These are phyloP conservation scores for Hozukius guyotensis DNA, from an alignment of 2,797 vertebrate genomes.

Conservation along the genomic window DNA sequence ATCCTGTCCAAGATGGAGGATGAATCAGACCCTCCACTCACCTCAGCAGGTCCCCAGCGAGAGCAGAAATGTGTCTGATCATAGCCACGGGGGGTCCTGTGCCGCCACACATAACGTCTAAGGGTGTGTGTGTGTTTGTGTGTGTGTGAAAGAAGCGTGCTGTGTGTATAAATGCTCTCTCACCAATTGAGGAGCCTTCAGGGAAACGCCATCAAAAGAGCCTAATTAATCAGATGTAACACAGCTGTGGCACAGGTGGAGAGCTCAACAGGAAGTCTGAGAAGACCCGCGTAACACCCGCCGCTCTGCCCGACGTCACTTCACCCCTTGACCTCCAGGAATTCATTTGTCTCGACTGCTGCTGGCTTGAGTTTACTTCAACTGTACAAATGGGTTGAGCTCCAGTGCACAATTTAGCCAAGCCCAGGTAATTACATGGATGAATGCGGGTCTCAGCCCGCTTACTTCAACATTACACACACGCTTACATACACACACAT, in stretches of 20 bases:
- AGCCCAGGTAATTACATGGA: slow-evolving; percentile 36
- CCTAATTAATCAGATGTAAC: slow-evolving; percentile 61
- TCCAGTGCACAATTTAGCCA: slow-evolving; percentile 26
- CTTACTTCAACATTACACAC: slow-evolving; percentile 36
- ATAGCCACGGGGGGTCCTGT: slow-evolving; percentile 29
- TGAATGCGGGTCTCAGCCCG: slow-evolving; percentile 16
- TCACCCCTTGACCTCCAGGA: slow-evolving; percentile 7
- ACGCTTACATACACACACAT: slow-evolving; percentile 30
- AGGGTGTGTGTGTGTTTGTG: neutral
- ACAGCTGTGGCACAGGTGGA: slow-evolving; percentile 28
- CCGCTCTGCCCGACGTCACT: neutral
- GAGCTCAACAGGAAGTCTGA: slow-evolving; percentile 13
- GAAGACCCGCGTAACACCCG: neutral
- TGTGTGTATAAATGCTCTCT: neutral
- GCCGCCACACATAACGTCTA: neutral
- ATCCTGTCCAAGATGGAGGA: slow-evolving; percentile 35
- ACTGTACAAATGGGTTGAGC: slow-evolving; percentile 44
- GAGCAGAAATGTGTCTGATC: slow-evolving; percentile 53
- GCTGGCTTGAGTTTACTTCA: slow-evolving; percentile 27
- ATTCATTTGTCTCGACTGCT: slow-evolving; percentile 13
- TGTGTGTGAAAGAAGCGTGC: slow-evolving; percentile 5
- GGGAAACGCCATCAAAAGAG: slow-evolving; percentile 46
- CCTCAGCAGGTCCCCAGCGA: slow-evolving; percentile 26
- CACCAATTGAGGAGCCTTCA: slow-evolving; percentile 16
- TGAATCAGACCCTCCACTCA: slow-evolving; percentile 46